Conservation (phyloP, 1,140 invertebrate genomes). For the Drosophila ogumai region DNA sequence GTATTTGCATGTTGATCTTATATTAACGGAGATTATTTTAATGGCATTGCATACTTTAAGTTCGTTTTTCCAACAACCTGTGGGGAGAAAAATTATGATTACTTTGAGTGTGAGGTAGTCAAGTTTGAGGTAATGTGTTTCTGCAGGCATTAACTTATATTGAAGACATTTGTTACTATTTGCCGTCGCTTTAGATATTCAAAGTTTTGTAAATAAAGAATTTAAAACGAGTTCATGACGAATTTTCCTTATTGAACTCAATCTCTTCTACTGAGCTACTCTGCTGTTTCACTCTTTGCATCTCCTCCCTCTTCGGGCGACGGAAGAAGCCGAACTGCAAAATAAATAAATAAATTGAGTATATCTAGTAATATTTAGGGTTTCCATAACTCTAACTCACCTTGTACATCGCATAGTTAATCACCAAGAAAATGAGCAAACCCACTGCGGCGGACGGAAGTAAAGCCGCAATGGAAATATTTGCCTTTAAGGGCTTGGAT, state of each 20-base stretch:
- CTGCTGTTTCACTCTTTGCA: slow-evolving; percentile 62
- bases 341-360: not conserved
- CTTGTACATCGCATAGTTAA: slow-evolving; percentile 75
- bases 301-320: slow-evolving; percentile 70
- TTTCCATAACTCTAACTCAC: slow-evolving; percentile 25
- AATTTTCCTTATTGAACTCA: not conserved
- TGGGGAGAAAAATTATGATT: not conserved
- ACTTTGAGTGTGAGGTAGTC: no score
- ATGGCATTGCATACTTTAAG: not conserved
- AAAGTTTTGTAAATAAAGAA: not conserved
- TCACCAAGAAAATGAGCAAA: slow-evolving; percentile 55
- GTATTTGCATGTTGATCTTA: no score
- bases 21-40: not conserved
- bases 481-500: slow-evolving; percentile 60
- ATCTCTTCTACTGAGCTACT: slow-evolving; percentile 39
- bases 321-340: slow-evolving; percentile 76
- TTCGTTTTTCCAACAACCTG: not conserved
- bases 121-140: no score
- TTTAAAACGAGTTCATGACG: not conserved
- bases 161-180: not conserved
- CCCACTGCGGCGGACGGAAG: slow-evolving; percentile 66
- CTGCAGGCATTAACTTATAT: no score
- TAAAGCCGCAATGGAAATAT: slow-evolving; percentile 62
- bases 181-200: no score
- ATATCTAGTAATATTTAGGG: not conserved